A percentile compares a stretch with the other conserved stretches of the same genome.
Evolutionary conservation across 2,113 vertebrate genomes (phyloP).

Genomic region (Ahaetulla prasina): DNA sequence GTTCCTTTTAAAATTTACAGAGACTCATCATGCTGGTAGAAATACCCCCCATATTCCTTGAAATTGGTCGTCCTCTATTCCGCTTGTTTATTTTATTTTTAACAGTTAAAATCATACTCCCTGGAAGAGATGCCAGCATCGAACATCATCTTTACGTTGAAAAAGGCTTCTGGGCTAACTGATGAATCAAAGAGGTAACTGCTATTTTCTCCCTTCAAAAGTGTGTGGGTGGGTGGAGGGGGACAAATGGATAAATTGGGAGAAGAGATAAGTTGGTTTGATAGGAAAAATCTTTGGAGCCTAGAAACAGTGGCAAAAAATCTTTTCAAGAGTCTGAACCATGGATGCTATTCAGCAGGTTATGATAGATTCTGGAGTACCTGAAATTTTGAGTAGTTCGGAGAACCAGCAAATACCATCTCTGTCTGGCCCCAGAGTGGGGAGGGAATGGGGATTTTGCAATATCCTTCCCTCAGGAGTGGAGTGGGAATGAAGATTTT

Average conservation of each 20-base stretch:
- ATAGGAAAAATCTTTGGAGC: not conserved
- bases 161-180: not conserved
- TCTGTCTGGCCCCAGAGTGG: no score
- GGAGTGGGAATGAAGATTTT: no score
- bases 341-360: no score
- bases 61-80: not conserved
- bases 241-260: not conserved
- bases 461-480: no score
- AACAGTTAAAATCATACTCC: not conserved
- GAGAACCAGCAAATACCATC: no score
- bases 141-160: not conserved
- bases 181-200: not conserved
- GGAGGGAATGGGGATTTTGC: no score
- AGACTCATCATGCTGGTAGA: not conserved
- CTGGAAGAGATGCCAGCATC: not conserved
- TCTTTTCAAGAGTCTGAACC: not conserved
- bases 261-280: not conserved
- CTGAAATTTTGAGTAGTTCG: no score
- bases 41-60: not conserved
- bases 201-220: not conserved
- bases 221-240: not conserved
- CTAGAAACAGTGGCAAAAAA: not conserved
- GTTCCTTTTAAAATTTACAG: not conserved
- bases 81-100: not conserved
- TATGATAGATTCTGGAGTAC: no score